Conservation (phyloP, 2,888 invertebrate species). For the Aphidius colemani region DNA sequence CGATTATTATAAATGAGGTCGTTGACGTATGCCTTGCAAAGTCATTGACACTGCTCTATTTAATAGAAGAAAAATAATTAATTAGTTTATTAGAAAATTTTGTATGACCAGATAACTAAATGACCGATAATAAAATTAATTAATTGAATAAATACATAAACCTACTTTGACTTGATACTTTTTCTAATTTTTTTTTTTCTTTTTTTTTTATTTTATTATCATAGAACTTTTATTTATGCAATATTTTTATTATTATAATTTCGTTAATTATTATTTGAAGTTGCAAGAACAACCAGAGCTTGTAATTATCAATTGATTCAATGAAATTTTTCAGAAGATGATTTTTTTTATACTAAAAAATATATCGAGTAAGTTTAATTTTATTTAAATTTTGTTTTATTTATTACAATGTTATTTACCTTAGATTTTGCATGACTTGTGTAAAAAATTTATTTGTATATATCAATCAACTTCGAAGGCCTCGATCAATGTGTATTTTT, state of each 20-base stretch:
- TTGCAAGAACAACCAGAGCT: too few relatives aligned
- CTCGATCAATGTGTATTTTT: neutral
- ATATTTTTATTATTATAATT: too few relatives aligned
- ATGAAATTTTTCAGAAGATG: too few relatives aligned
- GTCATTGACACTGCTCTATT: conserved; percentile 21
- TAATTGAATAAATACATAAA: neutral
- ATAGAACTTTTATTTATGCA: too few relatives aligned
- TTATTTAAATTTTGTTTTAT: too few relatives aligned
- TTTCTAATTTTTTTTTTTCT: neutral
- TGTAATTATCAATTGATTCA: too few relatives aligned
- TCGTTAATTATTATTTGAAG: too few relatives aligned
- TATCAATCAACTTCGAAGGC: neutral
- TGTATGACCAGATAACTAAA: neutral
- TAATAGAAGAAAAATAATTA: neutral
- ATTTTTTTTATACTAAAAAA: too few relatives aligned
- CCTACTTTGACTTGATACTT: neutral
- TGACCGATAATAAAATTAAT: neutral
- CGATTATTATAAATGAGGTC: conserved; percentile 20
- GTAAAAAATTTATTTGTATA: too few relatives aligned
- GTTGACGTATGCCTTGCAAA: conserved; percentile 20
- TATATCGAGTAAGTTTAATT: too few relatives aligned
- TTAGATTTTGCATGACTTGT: too few relatives aligned
- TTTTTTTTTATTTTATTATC: neutral
- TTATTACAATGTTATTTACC: too few relatives aligned
- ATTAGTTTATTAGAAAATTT: neutral